phyloP scores from a whole-genome alignment of 2,113 vertebrate genomes.

The Burhinus bistriatus region DNA sequence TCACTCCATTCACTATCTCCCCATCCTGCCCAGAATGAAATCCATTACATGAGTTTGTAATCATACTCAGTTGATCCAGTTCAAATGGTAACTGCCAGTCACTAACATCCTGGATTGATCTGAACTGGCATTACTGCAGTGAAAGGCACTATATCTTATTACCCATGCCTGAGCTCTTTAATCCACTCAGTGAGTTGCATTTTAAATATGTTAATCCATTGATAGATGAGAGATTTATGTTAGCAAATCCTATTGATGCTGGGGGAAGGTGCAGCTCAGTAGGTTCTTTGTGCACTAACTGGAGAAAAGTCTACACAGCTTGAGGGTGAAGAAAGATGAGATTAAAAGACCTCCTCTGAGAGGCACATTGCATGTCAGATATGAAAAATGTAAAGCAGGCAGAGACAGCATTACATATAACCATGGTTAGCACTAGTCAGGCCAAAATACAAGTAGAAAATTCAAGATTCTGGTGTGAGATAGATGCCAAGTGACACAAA shows the following conservation, averaged over 20 bases:
- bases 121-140: not conserved
- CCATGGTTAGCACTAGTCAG: not conserved
- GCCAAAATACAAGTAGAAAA: not conserved
- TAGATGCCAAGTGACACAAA: not conserved
- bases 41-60: not conserved
- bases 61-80: not conserved
- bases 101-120: not conserved
- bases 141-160: not conserved
- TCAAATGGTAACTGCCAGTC: not conserved
- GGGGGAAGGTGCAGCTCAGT: not conserved
- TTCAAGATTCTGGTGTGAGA: not conserved
- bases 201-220: conserved; percentile 21
- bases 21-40: not conserved
- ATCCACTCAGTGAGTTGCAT: not conserved
- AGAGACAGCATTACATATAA: not conserved
- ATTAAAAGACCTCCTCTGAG: not conserved
- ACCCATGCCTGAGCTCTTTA: not conserved
- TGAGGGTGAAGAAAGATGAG: not conserved
- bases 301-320: not conserved
- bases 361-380: not conserved
- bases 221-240: not conserved
- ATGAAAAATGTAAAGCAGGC: not conserved
- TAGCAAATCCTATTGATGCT: not conserved
- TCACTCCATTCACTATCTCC: not conserved
- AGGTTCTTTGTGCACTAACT: not conserved